Evolutionary conservation across 1,140 invertebrate species (phyloP).

Genomic region (Tetramorium parvispinum): DNA sequence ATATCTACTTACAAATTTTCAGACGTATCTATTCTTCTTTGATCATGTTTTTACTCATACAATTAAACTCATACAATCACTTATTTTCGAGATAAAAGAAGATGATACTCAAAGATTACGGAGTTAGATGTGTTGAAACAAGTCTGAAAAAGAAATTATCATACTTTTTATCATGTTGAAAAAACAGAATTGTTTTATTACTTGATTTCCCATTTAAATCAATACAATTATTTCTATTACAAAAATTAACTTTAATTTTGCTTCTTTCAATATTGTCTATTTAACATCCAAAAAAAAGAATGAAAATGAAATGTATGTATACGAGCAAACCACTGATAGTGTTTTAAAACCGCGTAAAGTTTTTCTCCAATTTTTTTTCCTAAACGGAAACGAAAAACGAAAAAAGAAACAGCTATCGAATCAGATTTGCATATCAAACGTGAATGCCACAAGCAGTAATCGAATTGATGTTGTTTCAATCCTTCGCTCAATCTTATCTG

Average conservation of each 20-base stretch:
- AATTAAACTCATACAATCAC: neutral
- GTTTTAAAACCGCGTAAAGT: conserved; percentile 63
- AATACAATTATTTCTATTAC: neutral
- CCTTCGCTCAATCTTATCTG: neutral
- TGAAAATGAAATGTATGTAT: neutral
- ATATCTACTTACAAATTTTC: conserved; percentile 23
- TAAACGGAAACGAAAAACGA: conserved; percentile 2
- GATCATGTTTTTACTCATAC: neutral
- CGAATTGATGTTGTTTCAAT: neutral
- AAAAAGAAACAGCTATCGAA: conserved; percentile 39
- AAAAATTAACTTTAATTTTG: neutral
- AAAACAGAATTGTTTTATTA: neutral
- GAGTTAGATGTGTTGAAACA: neutral
- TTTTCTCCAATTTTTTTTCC: conserved; percentile 68
- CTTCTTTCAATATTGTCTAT: neutral
- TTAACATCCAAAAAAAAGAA: neutral
- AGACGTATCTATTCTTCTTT: neutral
- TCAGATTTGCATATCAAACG: conserved; percentile 23
- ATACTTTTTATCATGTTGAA: neutral
- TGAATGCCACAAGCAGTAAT: neutral
- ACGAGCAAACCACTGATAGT: conserved; percentile 31
- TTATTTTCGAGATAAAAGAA: neutral
- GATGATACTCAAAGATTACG: neutral
- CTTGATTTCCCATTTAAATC: neutral
- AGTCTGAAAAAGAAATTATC: neutral